These are phyloP conservation scores for Ennomos quercinarius DNA, from an alignment of 2,888 invertebrate species.

Conservation along the genomic window DNA sequence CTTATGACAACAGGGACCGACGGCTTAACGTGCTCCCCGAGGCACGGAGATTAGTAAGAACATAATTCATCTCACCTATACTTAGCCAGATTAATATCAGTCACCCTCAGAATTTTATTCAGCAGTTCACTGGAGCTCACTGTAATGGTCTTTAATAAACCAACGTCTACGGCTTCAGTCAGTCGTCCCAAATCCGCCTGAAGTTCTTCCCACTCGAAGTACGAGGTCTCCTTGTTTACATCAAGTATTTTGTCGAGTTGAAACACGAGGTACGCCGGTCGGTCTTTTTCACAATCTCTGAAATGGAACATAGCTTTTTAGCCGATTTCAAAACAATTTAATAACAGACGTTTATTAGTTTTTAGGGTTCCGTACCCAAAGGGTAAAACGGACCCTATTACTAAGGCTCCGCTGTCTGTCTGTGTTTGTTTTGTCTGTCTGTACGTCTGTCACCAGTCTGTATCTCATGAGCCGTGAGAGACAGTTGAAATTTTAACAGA, in stretches of 20 bases:
- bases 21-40: no score
- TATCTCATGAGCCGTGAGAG: no score
- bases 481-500: no score
- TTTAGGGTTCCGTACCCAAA: no score
- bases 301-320: conserved; percentile 32
- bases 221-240: conserved; percentile 88
- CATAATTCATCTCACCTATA: conserved; percentile 68
- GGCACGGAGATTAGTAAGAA: not conserved
- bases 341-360: no score
- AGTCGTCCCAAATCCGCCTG: conserved; percentile 82
- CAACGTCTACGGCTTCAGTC: conserved; percentile 81
- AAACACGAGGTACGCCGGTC: conserved; percentile 90
- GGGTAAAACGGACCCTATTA: no score
- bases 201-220: conserved; percentile 87
- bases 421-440: no score
- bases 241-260: conserved; percentile 89
- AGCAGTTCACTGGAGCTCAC: conserved; percentile 85
- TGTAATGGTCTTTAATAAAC: conserved; percentile 83
- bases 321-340: not conserved
- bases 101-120: conserved; percentile 84
- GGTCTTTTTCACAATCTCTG: conserved; percentile 90
- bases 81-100: conserved; percentile 86
- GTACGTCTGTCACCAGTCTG: no score
- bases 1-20: no score
- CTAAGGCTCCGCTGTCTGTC: no score